A percentile compares a stretch with the other conserved stretches of the same genome.
phyloP scores from a whole-genome alignment of 2,113 vertebrate species.

The Sylvia atricapilla region DNA sequence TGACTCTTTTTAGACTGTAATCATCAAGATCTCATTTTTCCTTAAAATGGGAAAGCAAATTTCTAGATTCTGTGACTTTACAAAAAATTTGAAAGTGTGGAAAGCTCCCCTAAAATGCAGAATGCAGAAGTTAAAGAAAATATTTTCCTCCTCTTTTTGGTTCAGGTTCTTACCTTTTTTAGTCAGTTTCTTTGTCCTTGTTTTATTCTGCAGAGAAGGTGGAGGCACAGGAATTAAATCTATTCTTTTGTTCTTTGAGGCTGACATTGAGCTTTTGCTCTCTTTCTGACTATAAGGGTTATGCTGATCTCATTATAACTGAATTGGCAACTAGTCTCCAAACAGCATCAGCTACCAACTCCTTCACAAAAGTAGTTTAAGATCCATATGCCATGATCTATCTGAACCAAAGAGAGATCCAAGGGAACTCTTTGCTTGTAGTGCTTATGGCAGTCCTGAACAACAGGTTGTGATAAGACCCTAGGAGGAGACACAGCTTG shows the following conservation, averaged over 20 bases:
- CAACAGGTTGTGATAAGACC: neutral
- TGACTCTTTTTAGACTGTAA: neutral
- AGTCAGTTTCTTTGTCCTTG: neutral
- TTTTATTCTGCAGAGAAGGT: neutral
- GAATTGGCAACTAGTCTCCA: neutral
- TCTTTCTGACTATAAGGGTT: neutral
- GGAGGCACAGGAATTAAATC: fast-evolving
- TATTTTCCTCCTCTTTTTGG: neutral
- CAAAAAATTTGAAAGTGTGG: neutral
- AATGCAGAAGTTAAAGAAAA: neutral
- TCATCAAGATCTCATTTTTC: neutral
- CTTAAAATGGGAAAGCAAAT: neutral
- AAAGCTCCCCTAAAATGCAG: neutral
- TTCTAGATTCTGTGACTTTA: neutral
- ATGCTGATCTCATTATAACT: neutral
- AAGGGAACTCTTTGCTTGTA: neutral
- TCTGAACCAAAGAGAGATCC: neutral
- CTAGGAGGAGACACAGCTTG: neutral
- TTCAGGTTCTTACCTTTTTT: neutral
- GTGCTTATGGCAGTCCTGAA: neutral
- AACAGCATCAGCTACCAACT: neutral
- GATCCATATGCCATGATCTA: neutral
- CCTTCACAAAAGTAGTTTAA: neutral
- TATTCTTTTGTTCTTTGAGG: neutral
- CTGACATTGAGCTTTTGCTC: neutral